Evolutionary conservation across 2,797 vertebrate genomes (phyloP).

Genomic region (Eulemur rubriventer): DNA sequence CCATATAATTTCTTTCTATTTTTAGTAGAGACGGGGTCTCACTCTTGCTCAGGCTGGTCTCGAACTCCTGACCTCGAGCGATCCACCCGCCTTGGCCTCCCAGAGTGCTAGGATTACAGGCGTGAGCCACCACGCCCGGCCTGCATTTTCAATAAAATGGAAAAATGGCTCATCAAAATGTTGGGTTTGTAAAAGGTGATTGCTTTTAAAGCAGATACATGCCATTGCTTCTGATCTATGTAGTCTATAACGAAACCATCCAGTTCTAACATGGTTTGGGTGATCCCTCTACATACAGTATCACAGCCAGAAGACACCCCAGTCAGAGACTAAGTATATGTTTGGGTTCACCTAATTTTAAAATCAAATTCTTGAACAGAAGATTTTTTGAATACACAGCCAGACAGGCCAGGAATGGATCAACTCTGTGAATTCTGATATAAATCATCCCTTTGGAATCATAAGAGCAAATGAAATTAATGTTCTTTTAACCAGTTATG

Average conservation of each 20-base stretch:
- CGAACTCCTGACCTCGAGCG: too few relatives aligned
- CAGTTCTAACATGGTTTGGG: not conserved
- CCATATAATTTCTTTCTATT: too few relatives aligned
- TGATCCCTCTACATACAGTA: not conserved
- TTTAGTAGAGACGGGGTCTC: too few relatives aligned
- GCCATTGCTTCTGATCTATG: not conserved
- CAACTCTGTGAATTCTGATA: not conserved
- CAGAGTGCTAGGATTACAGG: too few relatives aligned
- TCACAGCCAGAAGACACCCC: not conserved
- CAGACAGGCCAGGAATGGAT: not conserved
- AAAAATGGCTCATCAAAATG: not conserved
- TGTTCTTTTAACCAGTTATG: not conserved
- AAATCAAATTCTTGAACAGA: not conserved
- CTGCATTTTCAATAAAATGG: constrained; percentile 40
- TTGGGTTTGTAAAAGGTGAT: not conserved
- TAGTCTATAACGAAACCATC: not conserved
- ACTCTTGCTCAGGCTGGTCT: too few relatives aligned
- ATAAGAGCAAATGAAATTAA: not conserved
- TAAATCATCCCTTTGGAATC: not conserved
- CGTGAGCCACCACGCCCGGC: too few relatives aligned
- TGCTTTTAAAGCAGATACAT: not conserved
- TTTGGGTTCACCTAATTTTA: not conserved
- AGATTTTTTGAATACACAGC: not conserved
- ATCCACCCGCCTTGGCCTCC: too few relatives aligned
- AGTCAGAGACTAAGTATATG: not conserved